Evolutionary conservation across 2,888 invertebrate species (phyloP).

Genomic region (Drosophila paramelanica): DNA sequence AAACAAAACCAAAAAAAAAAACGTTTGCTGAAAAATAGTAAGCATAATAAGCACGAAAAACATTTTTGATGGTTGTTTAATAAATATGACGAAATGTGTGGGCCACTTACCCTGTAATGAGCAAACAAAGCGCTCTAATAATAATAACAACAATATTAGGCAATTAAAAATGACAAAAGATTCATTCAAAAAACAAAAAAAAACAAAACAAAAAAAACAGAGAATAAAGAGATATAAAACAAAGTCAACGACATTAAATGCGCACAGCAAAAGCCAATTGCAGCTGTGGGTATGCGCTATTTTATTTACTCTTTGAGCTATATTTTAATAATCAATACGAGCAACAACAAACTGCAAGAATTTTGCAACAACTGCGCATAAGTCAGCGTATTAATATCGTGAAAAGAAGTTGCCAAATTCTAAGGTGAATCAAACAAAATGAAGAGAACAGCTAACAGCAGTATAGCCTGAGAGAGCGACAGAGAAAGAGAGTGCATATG

Average conservation of each 20-base stretch:
- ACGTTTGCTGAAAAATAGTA: neutral
- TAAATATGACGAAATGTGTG: constrained; percentile 43
- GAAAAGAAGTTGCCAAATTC: constrained; percentile 39
- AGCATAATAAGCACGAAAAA: constrained; percentile 8
- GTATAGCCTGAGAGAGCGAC: neutral
- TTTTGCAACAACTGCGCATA: constrained; percentile 38
- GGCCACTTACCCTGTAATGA: constrained; percentile 64
- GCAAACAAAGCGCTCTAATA: constrained; percentile 60
- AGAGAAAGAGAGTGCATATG: neutral
- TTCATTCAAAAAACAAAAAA: constrained; percentile 36
- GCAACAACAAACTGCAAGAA: constrained; percentile 14
- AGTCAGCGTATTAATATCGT: constrained; percentile 46
- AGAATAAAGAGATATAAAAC: constrained; percentile 35
- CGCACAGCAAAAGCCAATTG: constrained; percentile 37
- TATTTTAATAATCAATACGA: constrained; percentile 31
- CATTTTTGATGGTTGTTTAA: constrained; percentile 12
- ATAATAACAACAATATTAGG: constrained; percentile 47
- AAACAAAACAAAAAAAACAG: constrained; percentile 23
- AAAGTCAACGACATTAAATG: constrained; percentile 76
- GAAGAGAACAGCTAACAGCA: constrained; percentile 3
- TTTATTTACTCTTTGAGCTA: constrained; percentile 24
- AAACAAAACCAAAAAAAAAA: constrained; percentile 27
- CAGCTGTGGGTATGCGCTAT: constrained; percentile 10
- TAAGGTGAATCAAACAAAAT: constrained; percentile 8
- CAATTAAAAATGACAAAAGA: constrained; percentile 75